Base-by-base conservation (phyloP, 2,113 vertebrate species). In the Spheniscus mendiculus region DNA sequence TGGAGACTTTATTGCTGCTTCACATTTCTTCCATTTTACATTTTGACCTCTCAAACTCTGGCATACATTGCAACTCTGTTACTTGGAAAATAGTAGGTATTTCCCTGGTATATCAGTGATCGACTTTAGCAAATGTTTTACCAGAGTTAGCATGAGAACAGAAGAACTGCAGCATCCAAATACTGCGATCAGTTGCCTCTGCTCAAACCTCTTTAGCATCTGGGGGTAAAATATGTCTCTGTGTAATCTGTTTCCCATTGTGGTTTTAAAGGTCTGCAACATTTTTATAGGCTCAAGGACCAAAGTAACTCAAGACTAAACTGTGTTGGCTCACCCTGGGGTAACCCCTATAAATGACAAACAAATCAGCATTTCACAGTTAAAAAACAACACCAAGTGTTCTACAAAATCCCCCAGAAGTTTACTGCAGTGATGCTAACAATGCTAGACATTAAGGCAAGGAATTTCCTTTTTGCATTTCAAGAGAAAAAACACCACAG, bases 321-420 rank as follows among this genome's bases (percentile, higher is more conserved):
- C 59, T 91, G 69, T 86, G 45, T 91, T 97, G 96, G 95, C 96
- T 97, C 93, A 97, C 96, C 96, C 73, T 89, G 18, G 78, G 22
- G 70, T 97, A 97, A 97, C 96, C 95, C 34, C 83, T 91, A 59
- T 92, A 96, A 96, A 98, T 89, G 96, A 97, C 95, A 96, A 96
- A 96, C 92, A 97, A 96, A 95, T 96, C 93, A 96, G 81, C 87
- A 95, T 95, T 96, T 97, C 92, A 78, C 87, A 84, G 86, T 94
- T 82, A 94, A 96, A 90, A 90, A 95, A 62, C 89, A 97, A 91
- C 82, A 94, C 55, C 53, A 79, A 97, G 59, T 78, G 59, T 76
- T 88, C 89, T 89, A 74, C 88, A 97, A 87, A 94, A 85, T 90
- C 27, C 42, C 38, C 42, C 62, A 83, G 87, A 95, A 96, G 85